A percentile compares a stretch with the other conserved stretches of the same genome.
These are phyloP conservation scores for Chlorops oryzae DNA, from an alignment of 1,140 invertebrate genomes.

Conservation along the genomic window DNA sequence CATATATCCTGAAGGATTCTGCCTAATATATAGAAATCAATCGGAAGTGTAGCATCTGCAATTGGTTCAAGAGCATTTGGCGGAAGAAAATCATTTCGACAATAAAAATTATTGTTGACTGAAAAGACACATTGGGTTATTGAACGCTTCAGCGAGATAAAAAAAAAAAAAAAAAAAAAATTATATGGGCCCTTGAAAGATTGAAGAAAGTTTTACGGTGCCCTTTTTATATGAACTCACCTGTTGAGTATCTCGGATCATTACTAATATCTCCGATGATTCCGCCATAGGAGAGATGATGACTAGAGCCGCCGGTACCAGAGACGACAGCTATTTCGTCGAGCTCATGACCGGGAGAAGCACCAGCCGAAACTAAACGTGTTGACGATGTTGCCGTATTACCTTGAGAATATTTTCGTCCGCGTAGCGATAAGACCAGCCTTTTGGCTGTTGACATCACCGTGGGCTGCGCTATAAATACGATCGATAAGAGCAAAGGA, in stretches of 20 bases:
- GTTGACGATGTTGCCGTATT: slow-evolving; percentile 48
- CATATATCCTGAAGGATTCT: too few relatives aligned
- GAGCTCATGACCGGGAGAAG: slow-evolving; percentile 61
- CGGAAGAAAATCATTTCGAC: too few relatives aligned
- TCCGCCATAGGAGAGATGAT: slow-evolving; percentile 59
- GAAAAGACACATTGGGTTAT: too few relatives aligned
- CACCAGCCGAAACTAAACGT: slow-evolving; percentile 50
- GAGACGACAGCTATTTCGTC: slow-evolving; percentile 73
- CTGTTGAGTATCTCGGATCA: slow-evolving; percentile 62
- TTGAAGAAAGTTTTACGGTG: too few relatives aligned
- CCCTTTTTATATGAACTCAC: slow-evolving; percentile 49
- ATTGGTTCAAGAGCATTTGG: too few relatives aligned
- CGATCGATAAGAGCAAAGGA: too few relatives aligned
- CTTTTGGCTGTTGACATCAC: slow-evolving; percentile 61
- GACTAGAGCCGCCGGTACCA: slow-evolving; percentile 53
- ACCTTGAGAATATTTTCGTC: slow-evolving; percentile 51
- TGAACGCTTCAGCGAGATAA: not conserved
- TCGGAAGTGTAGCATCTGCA: too few relatives aligned
- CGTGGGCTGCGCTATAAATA: too few relatives aligned
- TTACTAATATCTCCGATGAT: slow-evolving; percentile 35
- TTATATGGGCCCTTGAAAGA: too few relatives aligned
- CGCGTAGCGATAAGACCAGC: slow-evolving; percentile 61
- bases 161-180: not conserved
- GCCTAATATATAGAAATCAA: too few relatives aligned
- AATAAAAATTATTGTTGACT: too few relatives aligned